Base-by-base conservation (phyloP, 2,797 vertebrate genomes). In the Brotula barbata region DNA sequence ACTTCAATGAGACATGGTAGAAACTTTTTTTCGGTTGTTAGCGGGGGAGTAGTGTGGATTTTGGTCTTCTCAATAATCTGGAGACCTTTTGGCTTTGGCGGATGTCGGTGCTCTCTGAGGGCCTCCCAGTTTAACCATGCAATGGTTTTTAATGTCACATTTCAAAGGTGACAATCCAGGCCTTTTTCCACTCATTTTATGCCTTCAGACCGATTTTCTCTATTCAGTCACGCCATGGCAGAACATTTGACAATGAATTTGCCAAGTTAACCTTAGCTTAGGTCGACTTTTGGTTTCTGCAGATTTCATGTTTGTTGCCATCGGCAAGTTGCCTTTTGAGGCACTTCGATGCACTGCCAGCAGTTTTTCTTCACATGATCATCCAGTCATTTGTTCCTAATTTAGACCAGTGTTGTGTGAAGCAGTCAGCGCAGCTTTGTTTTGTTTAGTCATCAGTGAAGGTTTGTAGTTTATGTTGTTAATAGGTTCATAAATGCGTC, bases 381-480 rank as follows among this genome's bases (percentile, higher is more conserved):
- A 64, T 60, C 22, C 54, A 47, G 57, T 49, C 82, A 73, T 78
- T 85, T 83, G 78, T 73, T 86, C 54, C 65, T 83, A 68, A 74
- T 89, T 39, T 87, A 88, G 63, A 62, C 55, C 45, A 23, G 48
- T 61, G 46, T 60, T 65, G 60, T 80, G 65, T 76, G 73, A 82
- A 64, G 69, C 62, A 77, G 62, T 63, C 58, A 59, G 75, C 71
- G 69, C 56, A 58, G 31, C 37, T 64, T 53, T 77, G 47, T 66
- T 79, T 69, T 85, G 42, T 71, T 83, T 60, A 59, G 49, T 62
- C 45, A 31, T 76, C 59, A 77, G 44, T 76, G 39, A 77, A 68
- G 58, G 42, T 41, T 68, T 64, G 36, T 47, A 64, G 64, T 84
- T 77, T 78, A 43, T 77, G 48, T 71, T 22, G 81, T 85, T 75